These are phyloP conservation scores for Meda fulgida DNA, from an alignment of 2,797 vertebrate genomes.

Conservation along the genomic window DNA sequence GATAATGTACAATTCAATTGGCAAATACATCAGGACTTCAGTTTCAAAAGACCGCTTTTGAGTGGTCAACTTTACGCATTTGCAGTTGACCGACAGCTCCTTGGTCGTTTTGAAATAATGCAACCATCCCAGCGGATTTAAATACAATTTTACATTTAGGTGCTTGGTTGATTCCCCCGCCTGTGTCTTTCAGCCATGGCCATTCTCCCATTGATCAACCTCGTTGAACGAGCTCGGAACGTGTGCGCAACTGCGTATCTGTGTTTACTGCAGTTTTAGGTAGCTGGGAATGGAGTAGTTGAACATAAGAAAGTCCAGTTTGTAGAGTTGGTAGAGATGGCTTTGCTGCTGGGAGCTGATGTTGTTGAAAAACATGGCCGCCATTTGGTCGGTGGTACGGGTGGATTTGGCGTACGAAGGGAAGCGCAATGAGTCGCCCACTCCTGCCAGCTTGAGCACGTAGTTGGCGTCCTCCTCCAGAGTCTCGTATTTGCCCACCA, in stretches of 20 bases:
- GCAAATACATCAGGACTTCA: constrained; percentile 22
- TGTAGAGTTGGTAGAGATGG: constrained; percentile 94
- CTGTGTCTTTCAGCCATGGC: constrained; percentile 30
- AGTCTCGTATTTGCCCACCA: constrained; percentile 97
- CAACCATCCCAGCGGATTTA: constrained; percentile 46
- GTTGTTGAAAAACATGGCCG: constrained; percentile 97
- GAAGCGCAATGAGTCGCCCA: constrained; percentile 86
- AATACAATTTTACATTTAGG: constrained; percentile 47
- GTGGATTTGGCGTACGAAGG: constrained; percentile 96
- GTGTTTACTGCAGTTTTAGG: constrained; percentile 86
- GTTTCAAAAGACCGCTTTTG: constrained; percentile 25
- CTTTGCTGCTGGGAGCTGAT: constrained; percentile 91
- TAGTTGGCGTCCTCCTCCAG: constrained; percentile 95
- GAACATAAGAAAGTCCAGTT: constrained; percentile 98
- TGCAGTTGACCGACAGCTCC: constrained; percentile 25
- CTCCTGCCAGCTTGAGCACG: constrained; percentile 87
- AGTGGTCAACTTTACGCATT: neutral
- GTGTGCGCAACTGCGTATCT: neutral
- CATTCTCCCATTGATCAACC: constrained; percentile 13
- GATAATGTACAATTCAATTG: constrained; percentile 53
- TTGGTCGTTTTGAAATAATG: constrained; percentile 35
- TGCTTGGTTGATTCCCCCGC: constrained; percentile 45
- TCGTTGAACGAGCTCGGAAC: constrained; percentile 23
- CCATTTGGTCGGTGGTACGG: constrained; percentile 97
- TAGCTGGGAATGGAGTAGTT: constrained; percentile 97